Conservation (phyloP, 2,888 invertebrate genomes). For the Thyatira batis region DNA sequence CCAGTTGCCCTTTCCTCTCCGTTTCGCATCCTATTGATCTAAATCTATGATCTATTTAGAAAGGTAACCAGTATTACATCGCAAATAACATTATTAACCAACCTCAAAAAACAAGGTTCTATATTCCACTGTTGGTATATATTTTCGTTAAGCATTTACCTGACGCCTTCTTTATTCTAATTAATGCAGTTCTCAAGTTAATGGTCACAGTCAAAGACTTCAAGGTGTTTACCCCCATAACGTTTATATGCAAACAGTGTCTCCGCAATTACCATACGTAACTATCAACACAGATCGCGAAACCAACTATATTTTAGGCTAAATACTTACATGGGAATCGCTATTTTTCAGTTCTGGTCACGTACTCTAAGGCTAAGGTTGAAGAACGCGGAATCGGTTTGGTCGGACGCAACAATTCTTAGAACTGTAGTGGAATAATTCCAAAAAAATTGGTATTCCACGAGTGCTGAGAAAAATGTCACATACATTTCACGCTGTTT, state of each 20-base stretch:
- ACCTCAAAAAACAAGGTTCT: too few species aligned
- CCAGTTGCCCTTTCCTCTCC: background rate
- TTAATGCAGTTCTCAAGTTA: background rate
- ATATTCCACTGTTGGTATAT: too few species aligned
- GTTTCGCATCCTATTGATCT: background rate
- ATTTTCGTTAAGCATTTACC: background rate
- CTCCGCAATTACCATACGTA: conserved; percentile 53
- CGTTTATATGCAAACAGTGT: conserved; percentile 38
- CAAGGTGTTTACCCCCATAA: conserved; percentile 19
- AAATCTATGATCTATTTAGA: background rate
- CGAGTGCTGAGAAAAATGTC: background rate
- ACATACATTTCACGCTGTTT: conserved; percentile 18
- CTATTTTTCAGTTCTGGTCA: conserved; percentile 48
- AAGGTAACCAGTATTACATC: background rate
- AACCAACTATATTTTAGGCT: conserved; percentile 42
- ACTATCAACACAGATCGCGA: conserved; percentile 37
- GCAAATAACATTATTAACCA: too few species aligned
- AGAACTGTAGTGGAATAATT: conserved; percentile 34
- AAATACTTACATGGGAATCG: conserved; percentile 36
- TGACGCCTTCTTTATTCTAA: background rate
- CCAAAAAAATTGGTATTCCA: conserved; percentile 33
- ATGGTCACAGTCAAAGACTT: conserved; percentile 9
- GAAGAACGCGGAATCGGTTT: conserved; percentile 51
- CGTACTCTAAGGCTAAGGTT: conserved; percentile 44
- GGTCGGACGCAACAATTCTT: conserved; percentile 23